These are phyloP conservation scores for Indicator maculatus DNA, from an alignment of 2,113 vertebrate species.

Conservation along the genomic window DNA sequence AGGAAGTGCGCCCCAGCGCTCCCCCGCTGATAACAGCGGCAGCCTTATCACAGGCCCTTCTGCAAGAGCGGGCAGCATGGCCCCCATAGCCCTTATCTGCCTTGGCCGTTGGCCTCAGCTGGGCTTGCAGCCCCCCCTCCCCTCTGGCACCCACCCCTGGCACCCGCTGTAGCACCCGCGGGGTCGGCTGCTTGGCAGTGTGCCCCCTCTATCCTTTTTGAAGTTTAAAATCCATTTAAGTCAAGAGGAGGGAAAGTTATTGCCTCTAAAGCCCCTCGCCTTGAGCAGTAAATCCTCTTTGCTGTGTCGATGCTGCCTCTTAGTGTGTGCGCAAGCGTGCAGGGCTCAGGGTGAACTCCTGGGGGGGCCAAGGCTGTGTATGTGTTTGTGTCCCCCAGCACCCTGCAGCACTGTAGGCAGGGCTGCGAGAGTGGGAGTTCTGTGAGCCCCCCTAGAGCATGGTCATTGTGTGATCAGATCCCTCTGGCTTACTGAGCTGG, in stretches of 20 bases:
- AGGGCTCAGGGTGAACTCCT: background rate
- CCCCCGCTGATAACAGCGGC: background rate
- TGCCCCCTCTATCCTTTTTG: slow-evolving; percentile 51
- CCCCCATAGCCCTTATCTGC: slow-evolving; percentile 6
- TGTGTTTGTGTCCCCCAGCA: too few relatives aligned
- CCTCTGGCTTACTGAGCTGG: background rate
- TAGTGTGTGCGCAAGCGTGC: background rate
- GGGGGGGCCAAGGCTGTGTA: background rate
- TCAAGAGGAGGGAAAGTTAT: slow-evolving; percentile 71
- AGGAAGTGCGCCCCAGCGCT: background rate
- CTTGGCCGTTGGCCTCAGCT: background rate
- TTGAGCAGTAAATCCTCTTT: slow-evolving; percentile 68
- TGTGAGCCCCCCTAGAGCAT: fast-evolving
- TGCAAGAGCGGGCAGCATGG: background rate
- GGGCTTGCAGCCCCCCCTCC: background rate
- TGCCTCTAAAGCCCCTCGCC: slow-evolving; percentile 64
- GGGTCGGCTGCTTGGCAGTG: slow-evolving; percentile 37
- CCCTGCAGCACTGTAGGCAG: background rate
- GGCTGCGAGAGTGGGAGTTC: background rate
- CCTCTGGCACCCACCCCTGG: background rate
- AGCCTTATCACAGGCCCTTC: slow-evolving; percentile 25
- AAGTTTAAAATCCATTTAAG: slow-evolving; percentile 73
- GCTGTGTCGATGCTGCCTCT: slow-evolving; percentile 22
- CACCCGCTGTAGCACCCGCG: background rate
- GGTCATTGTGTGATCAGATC: fast-evolving